A percentile compares a stretch with the other conserved stretches of the same genome.
Conservation (phyloP, 2,797 vertebrate species). For the Gastrophryne carolinensis region DNA sequence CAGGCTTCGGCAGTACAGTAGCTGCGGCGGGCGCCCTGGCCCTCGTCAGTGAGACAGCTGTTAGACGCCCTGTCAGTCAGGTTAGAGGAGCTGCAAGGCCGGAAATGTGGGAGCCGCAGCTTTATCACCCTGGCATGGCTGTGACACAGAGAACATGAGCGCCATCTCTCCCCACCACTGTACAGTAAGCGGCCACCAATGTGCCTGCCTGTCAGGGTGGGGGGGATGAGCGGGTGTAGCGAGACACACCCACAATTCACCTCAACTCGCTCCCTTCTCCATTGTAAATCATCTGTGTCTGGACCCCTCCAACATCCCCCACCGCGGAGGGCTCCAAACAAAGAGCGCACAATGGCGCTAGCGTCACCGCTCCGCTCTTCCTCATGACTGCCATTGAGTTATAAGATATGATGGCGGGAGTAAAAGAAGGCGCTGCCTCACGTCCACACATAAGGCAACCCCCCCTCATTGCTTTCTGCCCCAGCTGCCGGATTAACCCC, state of each 20-base stretch:
- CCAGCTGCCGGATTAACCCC: slow-evolving; percentile 41
- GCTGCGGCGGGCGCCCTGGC: neutral
- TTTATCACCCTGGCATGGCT: slow-evolving; percentile 1
- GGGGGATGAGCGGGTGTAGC: neutral
- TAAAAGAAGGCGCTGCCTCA: no score
- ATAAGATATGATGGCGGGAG: no score
- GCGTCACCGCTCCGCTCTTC: neutral
- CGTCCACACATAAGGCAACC: neutral
- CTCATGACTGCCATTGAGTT: no score
- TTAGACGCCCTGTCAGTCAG: slow-evolving; percentile 11
- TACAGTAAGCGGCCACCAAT: neutral
- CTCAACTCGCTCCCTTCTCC: neutral
- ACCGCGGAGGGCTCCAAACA: slow-evolving; percentile 1
- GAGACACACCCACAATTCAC: slow-evolving; percentile 20
- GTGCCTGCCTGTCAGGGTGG: neutral
- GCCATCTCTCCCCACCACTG: neutral
- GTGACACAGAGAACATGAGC: slow-evolving; percentile 3
- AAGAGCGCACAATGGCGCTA: slow-evolving; percentile 36
- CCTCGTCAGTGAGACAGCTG: neutral
- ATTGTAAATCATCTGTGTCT: slow-evolving; percentile 22
- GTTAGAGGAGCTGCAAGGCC: slow-evolving; percentile 12
- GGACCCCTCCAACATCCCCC: slow-evolving; percentile 21
- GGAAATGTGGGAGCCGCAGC: slow-evolving; percentile 16
- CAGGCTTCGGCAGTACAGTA: neutral
- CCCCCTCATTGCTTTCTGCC: neutral